Evolutionary conservation across 2,113 vertebrate species (phyloP), one percentile per base, ranked within the genome.

Genomic region (Amia ocellicauda): DNA sequence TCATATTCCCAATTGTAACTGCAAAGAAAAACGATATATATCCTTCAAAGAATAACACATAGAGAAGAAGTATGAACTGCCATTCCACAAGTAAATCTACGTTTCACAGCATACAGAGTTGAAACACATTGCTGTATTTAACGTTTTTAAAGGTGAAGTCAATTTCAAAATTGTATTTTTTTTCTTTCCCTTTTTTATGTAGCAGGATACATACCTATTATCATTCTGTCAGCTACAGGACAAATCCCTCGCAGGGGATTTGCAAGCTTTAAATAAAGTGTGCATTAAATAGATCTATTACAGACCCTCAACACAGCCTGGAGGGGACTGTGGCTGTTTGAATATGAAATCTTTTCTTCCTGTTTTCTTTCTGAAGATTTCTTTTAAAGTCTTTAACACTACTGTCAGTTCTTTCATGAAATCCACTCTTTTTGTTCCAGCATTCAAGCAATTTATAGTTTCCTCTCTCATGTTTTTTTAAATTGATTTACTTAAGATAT

Each of bases 221-320:
- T 58, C 19, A 58, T 58, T 36, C 31, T 41, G 31, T 41, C 53
- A 56, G 16, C 9, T 58, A 22, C 29, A 41, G 9, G 56, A 41
- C 54, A 41, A 58, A 58, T 58, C 56, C 56, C 31, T 41, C 4
- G 31, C 22, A n/a, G 31, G 31, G 17, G 43, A 4, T 14, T n/a
- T 47, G 43, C 43, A 47, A 47, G 56, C 29, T 58, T 58, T 58
- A 58, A 58, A 58, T 58, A 58, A 41, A 40, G 36, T 58, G 31
- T 58, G 56, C 31, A 58, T 58, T 58, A 23, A 58, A 36, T 58
- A 20, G 29, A 58, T 58, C 56, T 41, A 58, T 58, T 41, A 41
- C 8, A 58, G 36, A 58, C n/a, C n/a, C 36, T 41, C 2, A 11
- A 13, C 56, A 11, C 1, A 3, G 20, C 29, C 56, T 56, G 36